Evolutionary conservation across 1,140 invertebrate species (phyloP).

Genomic region (Saccostrea echinata): DNA sequence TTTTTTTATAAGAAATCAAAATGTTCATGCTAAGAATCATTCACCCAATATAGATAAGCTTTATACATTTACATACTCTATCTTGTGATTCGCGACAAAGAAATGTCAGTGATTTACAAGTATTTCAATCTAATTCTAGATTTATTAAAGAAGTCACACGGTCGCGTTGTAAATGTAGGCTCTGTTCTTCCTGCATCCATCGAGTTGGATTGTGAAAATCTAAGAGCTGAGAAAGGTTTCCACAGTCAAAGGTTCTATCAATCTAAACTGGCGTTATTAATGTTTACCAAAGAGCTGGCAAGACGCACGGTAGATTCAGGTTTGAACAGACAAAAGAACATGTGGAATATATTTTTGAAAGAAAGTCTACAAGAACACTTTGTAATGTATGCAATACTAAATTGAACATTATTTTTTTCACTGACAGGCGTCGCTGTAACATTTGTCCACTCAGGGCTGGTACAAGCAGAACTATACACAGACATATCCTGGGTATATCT

Average conservation of each 20-base stretch:
- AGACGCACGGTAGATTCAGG: constrained; percentile 87
- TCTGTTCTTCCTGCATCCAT: constrained; percentile 82
- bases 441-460: constrained; percentile 77
- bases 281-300: constrained; percentile 91
- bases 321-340: background rate
- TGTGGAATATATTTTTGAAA: no score
- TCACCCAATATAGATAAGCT: no score
- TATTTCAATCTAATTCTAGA: constrained; percentile 81
- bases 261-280: constrained; percentile 93
- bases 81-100: no score
- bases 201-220: constrained; percentile 87
- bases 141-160: constrained; percentile 86
- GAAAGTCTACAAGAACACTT: background rate
- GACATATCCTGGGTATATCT: constrained; percentile 53
- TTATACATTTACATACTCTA: no score
- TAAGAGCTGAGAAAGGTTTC: constrained; percentile 85
- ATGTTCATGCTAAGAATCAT: no score
- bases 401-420: background rate
- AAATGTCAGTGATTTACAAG: no score
- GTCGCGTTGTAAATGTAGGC: constrained; percentile 83
- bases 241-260: constrained; percentile 89
- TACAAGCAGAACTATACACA: constrained; percentile 72
- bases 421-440: constrained; percentile 72
- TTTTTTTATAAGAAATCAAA: no score
- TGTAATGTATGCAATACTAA: background rate